A percentile compares a stretch with the other conserved stretches of the same genome.
phyloP scores from a whole-genome alignment of 2,888 invertebrate genomes.

The Bimastos eiseni region DNA sequence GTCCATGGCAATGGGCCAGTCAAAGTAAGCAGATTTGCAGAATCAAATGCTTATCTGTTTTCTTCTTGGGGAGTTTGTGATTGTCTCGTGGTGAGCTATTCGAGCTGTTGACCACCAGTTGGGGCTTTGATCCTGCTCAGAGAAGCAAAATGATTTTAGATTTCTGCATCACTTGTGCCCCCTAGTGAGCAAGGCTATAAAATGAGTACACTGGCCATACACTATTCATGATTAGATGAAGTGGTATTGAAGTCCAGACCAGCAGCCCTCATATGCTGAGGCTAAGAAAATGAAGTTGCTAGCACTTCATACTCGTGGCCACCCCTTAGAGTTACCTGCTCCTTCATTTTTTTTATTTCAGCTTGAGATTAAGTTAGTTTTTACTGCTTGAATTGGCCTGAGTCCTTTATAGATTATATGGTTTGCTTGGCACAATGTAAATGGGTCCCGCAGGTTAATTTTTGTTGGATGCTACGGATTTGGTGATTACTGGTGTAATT shows the following conservation, averaged over 20 bases:
- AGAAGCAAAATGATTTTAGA: neutral
- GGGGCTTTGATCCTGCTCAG: neutral
- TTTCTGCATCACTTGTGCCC: neutral
- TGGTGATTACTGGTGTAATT: too few species aligned
- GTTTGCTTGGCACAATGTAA: too few species aligned
- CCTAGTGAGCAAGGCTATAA: neutral
- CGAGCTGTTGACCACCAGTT: neutral
- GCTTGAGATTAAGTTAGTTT: too few species aligned
- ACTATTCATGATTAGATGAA: neutral
- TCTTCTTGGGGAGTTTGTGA: neutral
- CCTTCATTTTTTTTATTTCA: too few species aligned
- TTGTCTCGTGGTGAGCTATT: neutral
- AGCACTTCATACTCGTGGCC: neutral
- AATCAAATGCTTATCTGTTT: neutral
- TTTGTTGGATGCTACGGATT: too few species aligned
- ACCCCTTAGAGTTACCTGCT: too few species aligned
- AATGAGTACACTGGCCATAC: neutral
- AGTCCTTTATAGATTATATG: too few species aligned
- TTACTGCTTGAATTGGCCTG: too few species aligned
- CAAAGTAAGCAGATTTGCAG: conserved; percentile 63
- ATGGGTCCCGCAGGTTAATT: too few species aligned
- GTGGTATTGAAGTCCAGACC: neutral
- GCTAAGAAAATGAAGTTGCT: neutral
- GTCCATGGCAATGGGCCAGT: conserved; percentile 93
- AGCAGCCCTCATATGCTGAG: neutral